A percentile compares a stretch with the other conserved stretches of the same genome.
Conservation (phyloP, 1,140 invertebrate genomes). For the Drosophila sechellia region DNA sequence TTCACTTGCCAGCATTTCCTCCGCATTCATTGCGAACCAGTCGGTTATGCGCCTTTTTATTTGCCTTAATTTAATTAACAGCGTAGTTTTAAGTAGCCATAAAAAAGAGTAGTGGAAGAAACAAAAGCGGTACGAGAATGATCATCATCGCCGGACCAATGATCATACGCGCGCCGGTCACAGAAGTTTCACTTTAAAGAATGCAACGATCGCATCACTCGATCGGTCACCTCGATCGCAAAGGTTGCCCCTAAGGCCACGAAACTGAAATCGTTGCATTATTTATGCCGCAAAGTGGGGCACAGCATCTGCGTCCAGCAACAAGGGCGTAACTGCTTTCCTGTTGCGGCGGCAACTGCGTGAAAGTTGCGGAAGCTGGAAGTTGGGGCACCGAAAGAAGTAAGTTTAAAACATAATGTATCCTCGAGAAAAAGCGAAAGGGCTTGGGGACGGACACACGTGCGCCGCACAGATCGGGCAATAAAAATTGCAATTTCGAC, state of each 20-base stretch:
- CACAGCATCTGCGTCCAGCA: constrained; percentile 33
- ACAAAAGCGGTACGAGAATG: constrained; percentile 38
- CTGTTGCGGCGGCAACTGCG: constrained; percentile 60
- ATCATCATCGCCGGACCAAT: constrained; percentile 24
- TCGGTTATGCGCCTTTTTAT: constrained; percentile 72
- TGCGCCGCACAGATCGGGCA: constrained; percentile 60
- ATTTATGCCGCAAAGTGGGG: constrained; percentile 73
- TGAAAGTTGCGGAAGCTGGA: constrained; percentile 80
- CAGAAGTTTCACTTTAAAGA: constrained; percentile 80
- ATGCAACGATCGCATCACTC: constrained; percentile 56
- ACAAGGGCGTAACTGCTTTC: constrained; percentile 51
- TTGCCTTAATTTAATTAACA: constrained; percentile 80
- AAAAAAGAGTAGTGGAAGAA: constrained; percentile 39
- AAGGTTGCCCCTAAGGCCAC: constrained; percentile 38
- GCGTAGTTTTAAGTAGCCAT: constrained; percentile 66
- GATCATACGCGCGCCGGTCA: constrained; percentile 16
- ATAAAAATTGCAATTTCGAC: constrained; percentile 73
- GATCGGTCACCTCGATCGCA: constrained; percentile 27
- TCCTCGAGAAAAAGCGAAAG: constrained; percentile 78
- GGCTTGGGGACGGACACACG: constrained; percentile 70
- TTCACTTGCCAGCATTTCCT: constrained; percentile 52
- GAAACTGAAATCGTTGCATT: constrained; percentile 55
- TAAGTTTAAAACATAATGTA: constrained; percentile 28
- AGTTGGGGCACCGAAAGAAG: constrained; percentile 29
- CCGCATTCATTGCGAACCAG: constrained; percentile 58